Conservation (phyloP, 2,888 invertebrate genomes). For the Cheilosia vernalis region DNA sequence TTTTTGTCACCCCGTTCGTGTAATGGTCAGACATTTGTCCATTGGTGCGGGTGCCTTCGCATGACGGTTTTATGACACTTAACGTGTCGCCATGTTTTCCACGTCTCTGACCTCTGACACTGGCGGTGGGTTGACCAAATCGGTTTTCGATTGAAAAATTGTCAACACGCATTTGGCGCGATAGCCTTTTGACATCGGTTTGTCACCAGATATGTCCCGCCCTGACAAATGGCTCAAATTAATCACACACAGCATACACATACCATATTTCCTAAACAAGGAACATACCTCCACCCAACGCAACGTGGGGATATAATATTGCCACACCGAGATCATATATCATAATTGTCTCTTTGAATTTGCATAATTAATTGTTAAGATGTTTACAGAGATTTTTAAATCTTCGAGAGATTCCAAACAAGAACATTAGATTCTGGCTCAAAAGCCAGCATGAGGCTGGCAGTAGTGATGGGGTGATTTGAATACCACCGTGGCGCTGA, state of each 20-base stretch:
- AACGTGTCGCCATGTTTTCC: conserved; percentile 35
- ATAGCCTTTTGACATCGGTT: conserved; percentile 55
- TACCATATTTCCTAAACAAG: not conserved
- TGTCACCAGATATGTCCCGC: conserved; percentile 17
- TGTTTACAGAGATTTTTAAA: not conserved
- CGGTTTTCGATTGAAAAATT: conserved; percentile 64
- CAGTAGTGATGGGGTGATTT: conserved; percentile 21
- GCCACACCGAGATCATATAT: conserved; percentile 39
- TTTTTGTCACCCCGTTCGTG: conserved; percentile 68
- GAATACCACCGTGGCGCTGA: conserved; percentile 56
- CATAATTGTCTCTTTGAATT: conserved; percentile 56
- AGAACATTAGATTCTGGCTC: conserved; percentile 18
- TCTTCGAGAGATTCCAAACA: not conserved
- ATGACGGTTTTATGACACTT: conserved; percentile 34
- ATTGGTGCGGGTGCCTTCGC: conserved; percentile 35
- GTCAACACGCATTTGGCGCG: conserved; percentile 49
- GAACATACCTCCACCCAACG: conserved; percentile 7
- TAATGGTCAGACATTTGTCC: conserved; percentile 61
- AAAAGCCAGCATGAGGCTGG: conserved; percentile 52
- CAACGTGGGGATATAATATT: conserved; percentile 13
- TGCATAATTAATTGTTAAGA: conserved; percentile 60
- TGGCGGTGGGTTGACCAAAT: conserved; percentile 45
- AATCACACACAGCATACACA: conserved; percentile 21
- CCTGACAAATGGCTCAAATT: conserved; percentile 35
- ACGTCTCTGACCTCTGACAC: conserved; percentile 44